Conservation (phyloP, 1,140 invertebrate species). For the Plectrocnemia conspersa region DNA sequence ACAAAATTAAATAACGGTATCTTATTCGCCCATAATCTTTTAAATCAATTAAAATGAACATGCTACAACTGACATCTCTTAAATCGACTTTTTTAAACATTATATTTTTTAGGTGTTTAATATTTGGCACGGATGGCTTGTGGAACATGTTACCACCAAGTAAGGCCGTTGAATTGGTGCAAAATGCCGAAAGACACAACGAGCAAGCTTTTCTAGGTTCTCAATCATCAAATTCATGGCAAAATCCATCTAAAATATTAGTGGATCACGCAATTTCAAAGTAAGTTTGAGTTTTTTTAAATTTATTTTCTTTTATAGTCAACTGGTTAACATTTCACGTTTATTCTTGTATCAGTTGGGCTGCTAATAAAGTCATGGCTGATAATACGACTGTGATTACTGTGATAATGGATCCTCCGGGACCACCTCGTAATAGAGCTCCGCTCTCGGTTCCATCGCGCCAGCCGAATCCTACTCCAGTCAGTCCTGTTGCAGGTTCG, state of each 20-base stretch:
- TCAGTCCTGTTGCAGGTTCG: no score
- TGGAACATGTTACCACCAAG: conserved; percentile 91
- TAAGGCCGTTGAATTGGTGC: conserved; percentile 80
- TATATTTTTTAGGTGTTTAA: conserved; percentile 71
- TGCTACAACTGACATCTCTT: no score
- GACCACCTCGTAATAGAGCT: conserved; percentile 57
- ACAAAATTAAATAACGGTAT: no score
- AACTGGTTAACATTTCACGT: not conserved
- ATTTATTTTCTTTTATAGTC: not conserved
- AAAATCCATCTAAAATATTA: conserved; percentile 86
- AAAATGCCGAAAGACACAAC: conserved; percentile 70
- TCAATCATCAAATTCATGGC: conserved; percentile 59
- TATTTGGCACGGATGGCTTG: conserved; percentile 93
- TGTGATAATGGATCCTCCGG: conserved; percentile 86
- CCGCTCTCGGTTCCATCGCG: conserved; percentile 46
- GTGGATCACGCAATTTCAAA: conserved; percentile 80
- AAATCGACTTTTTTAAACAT: no score
- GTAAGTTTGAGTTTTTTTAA: conserved; percentile 36
- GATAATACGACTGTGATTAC: conserved; percentile 95
- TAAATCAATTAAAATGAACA: no score
- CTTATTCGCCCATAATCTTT: no score
- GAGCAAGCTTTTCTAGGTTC: conserved; percentile 49
- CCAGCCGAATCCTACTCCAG: no score
- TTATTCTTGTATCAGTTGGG: conserved; percentile 54
- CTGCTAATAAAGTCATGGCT: conserved; percentile 74